Base-by-base conservation (phyloP, 2,888 invertebrate genomes). In the Microctonus aethiopoides region DNA sequence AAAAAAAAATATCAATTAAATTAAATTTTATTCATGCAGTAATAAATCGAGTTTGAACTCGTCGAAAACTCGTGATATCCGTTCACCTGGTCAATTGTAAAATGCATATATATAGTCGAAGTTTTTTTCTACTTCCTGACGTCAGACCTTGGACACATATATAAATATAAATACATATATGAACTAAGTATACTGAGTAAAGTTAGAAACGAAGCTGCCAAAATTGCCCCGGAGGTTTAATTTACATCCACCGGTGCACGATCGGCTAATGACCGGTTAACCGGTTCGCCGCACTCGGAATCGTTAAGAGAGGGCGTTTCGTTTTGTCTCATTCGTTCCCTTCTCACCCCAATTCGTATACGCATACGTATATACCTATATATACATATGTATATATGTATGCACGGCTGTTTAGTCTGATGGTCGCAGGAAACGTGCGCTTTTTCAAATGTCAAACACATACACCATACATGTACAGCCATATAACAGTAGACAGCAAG, bases 211-310 rank as follows among this genome's bases (percentile, higher is more conserved):
- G 46, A 46, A 46, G 46, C 46, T 16, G 54, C 41, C 65, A 29
- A 70, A 75, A 75, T 76, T 76, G 75, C 71, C 72, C 67, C 64
- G 75, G 73, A 74, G 80, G 79, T 81, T 76, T 85, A 86, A 86
- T 86, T 85, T 84, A 84, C 85, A 85, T 85, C 83, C 82, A 83
- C 83, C 73, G 69, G 72, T 72, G 71, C 66, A 72, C 74, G 72
- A 86, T 86, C 85, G 83, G 82, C 80, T 86, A 86, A 86, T 86
- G 85, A 85, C 86, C 85, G 86, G 86, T 86, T 86, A 83, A 86
- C 84, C 81, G 85, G 84, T 84, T 81, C 81, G 82, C 77, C 83
- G 84, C 81, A 76, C 81, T 81, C 79, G 78, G 79, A 74, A 76
- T 75, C 78, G 78, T 79, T 80, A 79, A 77, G 77, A 65, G 51